Evolutionary conservation across 1,140 invertebrate species (phyloP), one percentile per base, ranked within the genome.

Genomic region (Procambarus clarkii): DNA sequence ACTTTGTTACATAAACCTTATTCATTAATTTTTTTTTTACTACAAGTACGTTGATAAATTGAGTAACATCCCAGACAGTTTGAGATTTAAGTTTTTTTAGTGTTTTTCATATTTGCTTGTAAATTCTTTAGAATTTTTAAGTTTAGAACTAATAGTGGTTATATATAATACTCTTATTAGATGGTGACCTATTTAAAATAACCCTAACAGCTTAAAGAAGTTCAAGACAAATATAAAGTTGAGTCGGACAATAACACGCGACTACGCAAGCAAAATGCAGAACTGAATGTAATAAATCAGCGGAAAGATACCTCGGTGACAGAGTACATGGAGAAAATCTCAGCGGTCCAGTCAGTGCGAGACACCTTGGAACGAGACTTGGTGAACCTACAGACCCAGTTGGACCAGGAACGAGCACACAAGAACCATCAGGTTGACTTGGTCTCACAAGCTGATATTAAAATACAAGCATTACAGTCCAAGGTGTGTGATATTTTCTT

Each of bases 221-320:
- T 98, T 95, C 97, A 97, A 93, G 97, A 98, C 76, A 99, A 98
- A 94, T 94, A 98, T 74, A 98, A 98, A 94, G 95, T 95, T 74
- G 98, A 99, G 95, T 96, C 96, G 0, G 98, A 99, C 94, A 96
- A 96, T 69, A 96, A 96, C 74, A 96, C 96, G 64, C 97, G 98
- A 94, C 95, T 98, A 45, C 96, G 98, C 88, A 99, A 99, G 94
- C 97, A 97, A 94, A 96, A 97, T 78, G 96, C 97, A 9, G 98
- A 99, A 94, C 94, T 98, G n/a, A 97, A 96, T 1, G 96, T 97
- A 46, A 96, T 96, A 0, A 96, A 97, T 93, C 96, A 97, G 81
- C 96, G 97, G 24, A 96, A 97, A 21, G 98, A 98, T 93, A 96
- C 97, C 94, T 96, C 96, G 93, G 95, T 97, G 0, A 96, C 95